These are phyloP conservation scores for Escarpia spicata DNA, from an alignment of 2,888 invertebrate species.

Conservation along the genomic window DNA sequence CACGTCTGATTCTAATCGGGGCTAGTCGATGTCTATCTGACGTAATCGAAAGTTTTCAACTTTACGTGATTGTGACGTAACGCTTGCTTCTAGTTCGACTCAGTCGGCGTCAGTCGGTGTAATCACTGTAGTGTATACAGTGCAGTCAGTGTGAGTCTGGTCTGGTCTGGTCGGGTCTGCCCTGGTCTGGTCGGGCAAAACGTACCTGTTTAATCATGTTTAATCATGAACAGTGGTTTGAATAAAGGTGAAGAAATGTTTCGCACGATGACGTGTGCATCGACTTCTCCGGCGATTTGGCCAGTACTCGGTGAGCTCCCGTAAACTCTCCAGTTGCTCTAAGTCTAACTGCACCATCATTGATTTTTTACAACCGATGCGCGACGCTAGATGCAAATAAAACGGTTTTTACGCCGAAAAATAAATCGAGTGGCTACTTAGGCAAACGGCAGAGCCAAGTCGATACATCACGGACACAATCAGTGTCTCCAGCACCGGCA, in stretches of 20 bases:
- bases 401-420: not conserved
- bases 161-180: no score
- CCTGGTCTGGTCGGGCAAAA: no score
- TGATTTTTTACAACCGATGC: not conserved
- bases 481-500: not conserved
- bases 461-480: constrained; percentile 8
- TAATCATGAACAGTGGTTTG: no score
- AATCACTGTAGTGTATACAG: no score
- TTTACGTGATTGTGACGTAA: no score
- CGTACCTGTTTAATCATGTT: no score
- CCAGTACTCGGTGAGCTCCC: not conserved
- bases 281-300: not conserved
- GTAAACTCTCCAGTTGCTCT: not conserved
- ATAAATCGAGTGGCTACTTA: not conserved
- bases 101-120: no score
- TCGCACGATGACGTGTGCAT: not conserved
- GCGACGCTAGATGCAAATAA: not conserved
- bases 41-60: no score
- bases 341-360: not conserved
- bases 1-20: no score
- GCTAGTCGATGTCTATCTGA: no score
- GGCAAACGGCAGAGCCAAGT: not conserved
- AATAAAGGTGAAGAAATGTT: not conserved
- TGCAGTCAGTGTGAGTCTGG: no score
- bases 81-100: no score